Evolutionary conservation across 1,140 invertebrate genomes (phyloP), one percentile per base, ranked within the genome.

Genomic region (Papilio polytes): DNA sequence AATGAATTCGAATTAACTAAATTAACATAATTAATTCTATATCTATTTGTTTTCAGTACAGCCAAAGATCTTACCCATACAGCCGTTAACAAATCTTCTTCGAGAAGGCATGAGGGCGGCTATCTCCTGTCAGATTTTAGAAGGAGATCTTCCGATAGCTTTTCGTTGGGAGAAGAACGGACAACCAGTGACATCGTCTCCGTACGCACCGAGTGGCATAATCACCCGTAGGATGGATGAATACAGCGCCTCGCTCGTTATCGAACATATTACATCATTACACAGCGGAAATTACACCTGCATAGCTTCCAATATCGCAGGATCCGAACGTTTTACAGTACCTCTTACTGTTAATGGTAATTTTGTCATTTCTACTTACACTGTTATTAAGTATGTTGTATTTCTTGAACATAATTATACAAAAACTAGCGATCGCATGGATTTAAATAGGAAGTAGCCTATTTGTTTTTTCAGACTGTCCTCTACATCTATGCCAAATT

Each of bases 201-300:
- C 90, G n/a, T 95, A 95, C 74, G 95, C 95, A 82, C 94, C 95
- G 79, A 90, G 95, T 85, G 96, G 96, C 56, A 95, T 96, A 46
- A 91, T 96, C 13, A 96, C 97, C 82, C 95, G 97, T 83, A 92
- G 96, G 78, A 96, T 98, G 90, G 98, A 98, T 91, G 97, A 98
- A 91, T 99, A 98, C 94, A 98, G 98, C 77, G 98, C 98, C 80
- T 97, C 97, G 78, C 96, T 99, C 85, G 97, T 98, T 80, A 98
- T 99, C 85, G 97, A 98, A 86, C 97, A 97, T 88, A 98, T 98
- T 63, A 97, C 96, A 36, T 98, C 98, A 2, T 96, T 96, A 36
- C 98, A 98, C 89, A 97, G 97, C 77, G 98, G 98, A 77, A 98
- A 98, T 94, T 98, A 98, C 93, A 98, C 98, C 10, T 98, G 98